These are phyloP conservation scores for Plecturocebus donacophilus DNA, from an alignment of 2,113 vertebrate genomes.

Conservation along the genomic window DNA sequence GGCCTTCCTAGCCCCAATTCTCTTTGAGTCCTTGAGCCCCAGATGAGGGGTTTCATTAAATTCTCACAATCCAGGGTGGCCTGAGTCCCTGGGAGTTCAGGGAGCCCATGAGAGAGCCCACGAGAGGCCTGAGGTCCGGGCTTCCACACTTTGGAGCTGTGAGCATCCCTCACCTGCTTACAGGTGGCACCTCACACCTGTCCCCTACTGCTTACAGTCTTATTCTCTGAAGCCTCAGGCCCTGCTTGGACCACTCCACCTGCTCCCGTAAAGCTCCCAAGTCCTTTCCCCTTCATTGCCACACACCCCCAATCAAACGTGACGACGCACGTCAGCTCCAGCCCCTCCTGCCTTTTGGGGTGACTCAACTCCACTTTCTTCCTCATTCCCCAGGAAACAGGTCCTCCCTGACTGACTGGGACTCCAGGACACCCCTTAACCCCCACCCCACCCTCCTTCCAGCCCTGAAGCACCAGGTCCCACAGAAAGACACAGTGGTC, in stretches of 20 bases:
- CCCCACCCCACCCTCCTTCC: too few relatives aligned
- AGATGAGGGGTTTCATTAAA: neutral
- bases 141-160: too few relatives aligned
- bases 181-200: too few relatives aligned
- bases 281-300: neutral
- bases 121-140: neutral
- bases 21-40: neutral
- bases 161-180: too few relatives aligned
- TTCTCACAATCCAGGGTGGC: neutral
- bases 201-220: neutral
- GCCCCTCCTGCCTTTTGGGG: too few relatives aligned
- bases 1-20: neutral
- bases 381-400: neutral
- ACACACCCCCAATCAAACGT: too few relatives aligned
- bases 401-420: neutral
- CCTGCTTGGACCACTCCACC: neutral
- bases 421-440: neutral
- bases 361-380: neutral
- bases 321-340: neutral
- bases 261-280: neutral
- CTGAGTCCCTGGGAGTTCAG: neutral
- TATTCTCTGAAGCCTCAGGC: neutral
- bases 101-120: fast-evolving
- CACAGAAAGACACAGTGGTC: neutral
- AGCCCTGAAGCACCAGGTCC: neutral